phyloP scores from a whole-genome alignment of 2,888 invertebrate species.

The Amiota communis region DNA sequence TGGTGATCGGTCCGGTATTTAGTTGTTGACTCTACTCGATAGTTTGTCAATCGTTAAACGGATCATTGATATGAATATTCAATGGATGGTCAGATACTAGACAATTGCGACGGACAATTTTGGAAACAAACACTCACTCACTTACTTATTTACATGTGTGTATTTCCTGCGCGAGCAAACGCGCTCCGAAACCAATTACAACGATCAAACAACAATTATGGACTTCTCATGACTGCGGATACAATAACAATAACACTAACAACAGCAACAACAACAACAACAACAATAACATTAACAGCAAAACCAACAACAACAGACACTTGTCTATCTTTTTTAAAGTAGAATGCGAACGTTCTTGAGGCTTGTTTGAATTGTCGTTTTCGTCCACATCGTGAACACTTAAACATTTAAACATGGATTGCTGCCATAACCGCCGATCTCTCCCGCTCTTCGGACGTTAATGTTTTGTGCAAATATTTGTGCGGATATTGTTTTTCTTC shows the following conservation, averaged over 20 bases:
- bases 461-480: conserved; percentile 66
- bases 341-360: not conserved
- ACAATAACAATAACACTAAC: not conserved
- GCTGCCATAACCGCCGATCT: conserved; percentile 34
- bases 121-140: not conserved
- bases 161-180: conserved; percentile 58
- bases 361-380: conserved; percentile 32
- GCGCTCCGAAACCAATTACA: conserved; percentile 61
- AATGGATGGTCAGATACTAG: conserved; percentile 25
- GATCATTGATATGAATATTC: conserved; percentile 62
- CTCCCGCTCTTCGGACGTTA: conserved; percentile 45
- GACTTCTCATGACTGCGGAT: conserved; percentile 30
- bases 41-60: conserved; percentile 65
- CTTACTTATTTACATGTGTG: conserved; percentile 27
- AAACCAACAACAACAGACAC: not conserved
- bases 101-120: not conserved
- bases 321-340: not conserved
- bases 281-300: too few relatives aligned
- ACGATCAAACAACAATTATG: conserved; percentile 68
- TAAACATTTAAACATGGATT: conserved; percentile 55
- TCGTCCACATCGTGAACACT: conserved; percentile 28
- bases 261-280: too few relatives aligned
- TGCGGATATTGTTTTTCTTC: conserved; percentile 57
- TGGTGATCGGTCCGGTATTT: not conserved
- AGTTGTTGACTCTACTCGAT: conserved; percentile 25